These are phyloP conservation scores for Cephus pygmeus DNA, from an alignment of 2,888 invertebrate genomes.

Conservation along the genomic window DNA sequence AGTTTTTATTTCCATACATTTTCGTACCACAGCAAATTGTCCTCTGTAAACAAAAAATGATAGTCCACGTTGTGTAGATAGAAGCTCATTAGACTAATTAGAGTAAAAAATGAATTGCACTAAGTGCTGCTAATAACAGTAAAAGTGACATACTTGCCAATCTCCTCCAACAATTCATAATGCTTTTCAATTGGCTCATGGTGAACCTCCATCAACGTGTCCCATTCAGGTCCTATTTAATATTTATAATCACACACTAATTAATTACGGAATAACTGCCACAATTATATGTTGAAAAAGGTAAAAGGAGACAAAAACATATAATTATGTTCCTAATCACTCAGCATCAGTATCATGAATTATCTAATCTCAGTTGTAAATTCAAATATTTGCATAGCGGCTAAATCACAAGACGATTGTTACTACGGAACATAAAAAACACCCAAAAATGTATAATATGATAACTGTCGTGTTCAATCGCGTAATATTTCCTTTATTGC, in stretches of 20 bases:
- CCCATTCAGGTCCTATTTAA: constrained; percentile 58
- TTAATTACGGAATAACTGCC: background rate
- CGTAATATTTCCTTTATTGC: background rate
- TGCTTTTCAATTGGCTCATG: constrained; percentile 69
- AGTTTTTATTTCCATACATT: constrained; percentile 68
- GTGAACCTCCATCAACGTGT: constrained; percentile 65
- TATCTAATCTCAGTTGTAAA: background rate
- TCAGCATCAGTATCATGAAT: background rate
- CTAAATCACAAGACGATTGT: background rate
- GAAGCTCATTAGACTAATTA: background rate
- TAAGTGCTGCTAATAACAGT: background rate
- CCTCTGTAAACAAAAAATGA: constrained; percentile 66
- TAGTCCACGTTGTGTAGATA: background rate
- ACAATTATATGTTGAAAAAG: background rate
- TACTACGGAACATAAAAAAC: constrained; percentile 6
- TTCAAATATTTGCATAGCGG: background rate
- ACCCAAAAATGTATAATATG: background rate
- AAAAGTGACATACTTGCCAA: constrained; percentile 68
- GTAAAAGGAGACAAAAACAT: background rate
- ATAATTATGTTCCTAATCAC: background rate
- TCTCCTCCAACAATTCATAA: constrained; percentile 69
- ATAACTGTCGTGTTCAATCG: background rate
- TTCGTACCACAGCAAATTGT: constrained; percentile 74
- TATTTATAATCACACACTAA: background rate
- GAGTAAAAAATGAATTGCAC: background rate